Base-by-base conservation (phyloP, 2,888 invertebrate genomes). In the Suillia variegata region DNA sequence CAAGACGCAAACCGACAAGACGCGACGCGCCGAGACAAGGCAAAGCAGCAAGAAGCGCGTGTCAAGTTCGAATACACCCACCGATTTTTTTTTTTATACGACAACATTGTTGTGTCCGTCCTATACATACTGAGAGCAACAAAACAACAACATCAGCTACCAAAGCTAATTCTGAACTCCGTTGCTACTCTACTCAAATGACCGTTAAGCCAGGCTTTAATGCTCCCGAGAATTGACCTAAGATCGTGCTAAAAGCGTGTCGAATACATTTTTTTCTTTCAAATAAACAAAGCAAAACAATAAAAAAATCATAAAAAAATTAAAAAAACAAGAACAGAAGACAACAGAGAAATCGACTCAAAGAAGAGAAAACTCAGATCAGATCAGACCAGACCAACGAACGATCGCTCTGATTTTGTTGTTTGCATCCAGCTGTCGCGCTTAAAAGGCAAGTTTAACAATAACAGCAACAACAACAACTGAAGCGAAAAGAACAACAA, bases 151-250 rank as follows among this genome's bases (percentile, higher is more conserved):
- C 26, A 54, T 33, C 47, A 57, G 38, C 47, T 24, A 38, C 13
- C 15, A n/a, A 13, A n/a, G n/a, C 38, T 4, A n/a, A 4, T 38
- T 38, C 12, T 8, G 13, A 38, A n/a, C 26, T 26, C 38, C 38
- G n/a, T n/a, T n/a, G n/a, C 38, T n/a, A 26, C 38, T 21, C n/a
- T 20, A 38, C 53, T n/a, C 31, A 22, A 17, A n/a, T 20, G 31
- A 55, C 48, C 31, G 54, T 55, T 47, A 55, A 55, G 54, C 42
- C 18, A 10, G 22, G 54, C 47, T 55, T 58, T 57, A 26, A 12
- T 31, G 31, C 12, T n/a, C n/a, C 31, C 12, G 31, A 38, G 38
- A 38, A 10, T 5, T 38, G 38, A 38, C 38, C 38, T 38, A 10
- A 38, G 13, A n/a, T n/a, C 38, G 38, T 38, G 38, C 38, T 38